Percentiles rank a stretch among this genome's conserved stretches.
Evolutionary conservation across 2,797 vertebrate species (phyloP).

Genomic region (Enteromius unitaeniatus): DNA sequence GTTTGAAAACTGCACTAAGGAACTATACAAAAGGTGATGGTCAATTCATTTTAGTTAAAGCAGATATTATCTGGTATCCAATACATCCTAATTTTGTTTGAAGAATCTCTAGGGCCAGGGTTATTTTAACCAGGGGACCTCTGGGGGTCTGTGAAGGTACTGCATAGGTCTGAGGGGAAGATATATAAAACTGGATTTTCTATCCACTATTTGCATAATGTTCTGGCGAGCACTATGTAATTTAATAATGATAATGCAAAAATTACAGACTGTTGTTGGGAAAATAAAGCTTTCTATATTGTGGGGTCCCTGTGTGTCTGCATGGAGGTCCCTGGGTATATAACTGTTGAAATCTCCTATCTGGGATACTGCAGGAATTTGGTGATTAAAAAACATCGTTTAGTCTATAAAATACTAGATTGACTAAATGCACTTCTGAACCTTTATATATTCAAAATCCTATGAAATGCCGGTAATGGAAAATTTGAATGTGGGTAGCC

Average conservation of each 20-base stretch:
- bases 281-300: background rate
- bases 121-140: constrained; percentile 16
- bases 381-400: constrained; percentile 9
- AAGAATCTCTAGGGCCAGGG: background rate
- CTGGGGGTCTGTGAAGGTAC: constrained; percentile 15
- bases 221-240: background rate
- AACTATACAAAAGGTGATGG: background rate
- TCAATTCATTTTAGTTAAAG: background rate
- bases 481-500: constrained; percentile 37
- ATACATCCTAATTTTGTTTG: background rate
- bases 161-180: background rate
- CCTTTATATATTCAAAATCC: constrained; percentile 44
- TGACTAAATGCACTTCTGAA: constrained; percentile 45
- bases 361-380: background rate
- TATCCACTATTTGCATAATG: background rate
- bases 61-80: background rate
- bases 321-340: background rate
- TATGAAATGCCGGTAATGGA: constrained; percentile 43
- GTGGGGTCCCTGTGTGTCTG: background rate
- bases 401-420: background rate
- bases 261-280: background rate
- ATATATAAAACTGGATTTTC: background rate
- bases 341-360: background rate
- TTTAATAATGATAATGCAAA: background rate
- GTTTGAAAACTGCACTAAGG: background rate